Conservation (phyloP, 2,113 vertebrate genomes). For the Gymnogyps californianus region DNA sequence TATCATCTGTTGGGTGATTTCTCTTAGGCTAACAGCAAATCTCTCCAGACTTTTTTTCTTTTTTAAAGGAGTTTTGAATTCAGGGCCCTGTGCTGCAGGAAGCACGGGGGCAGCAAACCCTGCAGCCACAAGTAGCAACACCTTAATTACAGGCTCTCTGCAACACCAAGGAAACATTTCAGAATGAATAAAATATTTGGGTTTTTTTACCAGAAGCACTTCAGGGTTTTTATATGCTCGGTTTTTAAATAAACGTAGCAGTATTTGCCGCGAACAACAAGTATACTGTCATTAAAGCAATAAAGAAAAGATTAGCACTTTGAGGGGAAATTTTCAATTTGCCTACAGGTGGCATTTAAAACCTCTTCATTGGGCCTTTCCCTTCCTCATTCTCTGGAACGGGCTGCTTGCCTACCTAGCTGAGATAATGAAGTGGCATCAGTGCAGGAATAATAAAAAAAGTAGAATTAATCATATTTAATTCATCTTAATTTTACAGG, state of each 20-base stretch:
- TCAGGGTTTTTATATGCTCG: background rate
- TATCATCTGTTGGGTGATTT: background rate
- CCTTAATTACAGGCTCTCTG: background rate
- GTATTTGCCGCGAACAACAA: background rate
- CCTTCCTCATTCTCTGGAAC: background rate
- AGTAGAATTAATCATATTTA: background rate
- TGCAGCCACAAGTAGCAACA: background rate
- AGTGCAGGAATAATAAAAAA: background rate
- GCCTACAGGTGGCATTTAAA: background rate
- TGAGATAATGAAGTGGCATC: background rate
- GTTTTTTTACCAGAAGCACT: background rate
- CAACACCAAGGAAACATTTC: accelerated
- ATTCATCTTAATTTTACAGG: background rate
- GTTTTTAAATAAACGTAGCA: background rate
- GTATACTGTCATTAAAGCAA: background rate
- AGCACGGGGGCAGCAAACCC: background rate
- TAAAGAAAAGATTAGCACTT: background rate
- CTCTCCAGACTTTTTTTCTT: background rate
- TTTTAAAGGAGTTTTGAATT: background rate
- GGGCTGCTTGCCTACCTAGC: background rate
- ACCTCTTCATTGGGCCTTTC: background rate
- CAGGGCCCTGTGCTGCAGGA: background rate
- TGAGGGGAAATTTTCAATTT: background rate
- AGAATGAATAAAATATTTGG: background rate
- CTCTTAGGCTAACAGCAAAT: background rate